Percentiles rank a stretch among this genome's conserved stretches.
These are phyloP conservation scores for Nebria ingens DNA, from an alignment of 1,140 invertebrate species.

Conservation along the genomic window DNA sequence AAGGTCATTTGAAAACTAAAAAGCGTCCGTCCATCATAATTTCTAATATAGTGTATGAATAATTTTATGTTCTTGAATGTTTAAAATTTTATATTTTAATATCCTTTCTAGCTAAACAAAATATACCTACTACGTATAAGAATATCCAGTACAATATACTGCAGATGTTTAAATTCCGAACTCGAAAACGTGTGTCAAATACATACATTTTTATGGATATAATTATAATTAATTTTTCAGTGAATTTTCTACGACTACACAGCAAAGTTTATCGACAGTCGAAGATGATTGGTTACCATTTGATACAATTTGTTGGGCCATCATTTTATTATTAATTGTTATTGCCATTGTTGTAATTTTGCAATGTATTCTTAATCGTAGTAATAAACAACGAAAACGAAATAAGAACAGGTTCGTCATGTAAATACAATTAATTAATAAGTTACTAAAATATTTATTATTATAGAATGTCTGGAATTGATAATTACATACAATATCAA, in stretches of 20 bases:
- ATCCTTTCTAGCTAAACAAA: no score
- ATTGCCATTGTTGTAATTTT: slow-evolving; percentile 18
- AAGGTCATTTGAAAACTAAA: no score
- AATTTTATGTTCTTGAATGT: background rate
- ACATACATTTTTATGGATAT: background rate
- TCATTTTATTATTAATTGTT: slow-evolving; percentile 17
- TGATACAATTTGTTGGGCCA: slow-evolving; percentile 23
- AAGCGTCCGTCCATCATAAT: no score
- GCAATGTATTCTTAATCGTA: slow-evolving; percentile 13
- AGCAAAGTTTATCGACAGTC: background rate
- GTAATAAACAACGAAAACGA: slow-evolving; percentile 14
- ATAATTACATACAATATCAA: no score
- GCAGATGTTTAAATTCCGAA: no score
- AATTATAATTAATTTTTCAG: background rate
- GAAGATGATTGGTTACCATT: slow-evolving; percentile 21
- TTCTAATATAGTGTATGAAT: background rate
- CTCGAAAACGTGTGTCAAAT: slow-evolving; percentile 10
- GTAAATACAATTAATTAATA: no score
- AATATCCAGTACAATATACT: no score
- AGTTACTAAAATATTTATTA: no score
- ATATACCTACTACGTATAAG: no score
- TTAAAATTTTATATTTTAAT: background rate
- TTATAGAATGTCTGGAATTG: no score
- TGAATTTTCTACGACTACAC: slow-evolving; percentile 1
- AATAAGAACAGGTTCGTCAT: slow-evolving; percentile 15